Conservation (phyloP, 2,888 invertebrate species). For the Trichopria drosophilae region DNA sequence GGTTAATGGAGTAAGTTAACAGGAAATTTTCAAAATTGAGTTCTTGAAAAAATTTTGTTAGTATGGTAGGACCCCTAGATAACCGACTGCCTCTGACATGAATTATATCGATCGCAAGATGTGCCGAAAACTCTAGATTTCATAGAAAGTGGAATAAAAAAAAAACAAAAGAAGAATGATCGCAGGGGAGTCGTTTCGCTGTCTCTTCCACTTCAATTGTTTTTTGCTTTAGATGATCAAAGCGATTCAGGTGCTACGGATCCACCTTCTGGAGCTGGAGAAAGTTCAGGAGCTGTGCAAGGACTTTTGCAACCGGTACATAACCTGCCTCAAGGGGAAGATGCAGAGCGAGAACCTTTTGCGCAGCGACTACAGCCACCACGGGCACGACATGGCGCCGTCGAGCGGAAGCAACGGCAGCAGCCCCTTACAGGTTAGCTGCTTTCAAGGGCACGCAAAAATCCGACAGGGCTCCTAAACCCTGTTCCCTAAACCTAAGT, state of each 20-base stretch:
- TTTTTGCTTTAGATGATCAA: constrained; percentile 72
- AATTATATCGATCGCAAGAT: no score
- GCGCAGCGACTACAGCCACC: constrained; percentile 75
- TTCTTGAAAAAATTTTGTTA: no score
- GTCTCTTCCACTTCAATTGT: neutral
- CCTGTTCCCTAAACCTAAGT: constrained; percentile 50
- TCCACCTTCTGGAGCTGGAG: constrained; percentile 88
- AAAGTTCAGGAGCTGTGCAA: constrained; percentile 94
- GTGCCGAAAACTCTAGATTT: no score
- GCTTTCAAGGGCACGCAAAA: constrained; percentile 40
- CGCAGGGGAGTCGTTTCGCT: constrained; percentile 1
- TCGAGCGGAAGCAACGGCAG: constrained; percentile 57
- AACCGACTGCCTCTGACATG: no score
- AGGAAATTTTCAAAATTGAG: no score
- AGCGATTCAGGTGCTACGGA: constrained; percentile 86
- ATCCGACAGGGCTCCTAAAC: constrained; percentile 37
- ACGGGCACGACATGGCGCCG: constrained; percentile 53
- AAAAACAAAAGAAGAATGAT: constrained; percentile 21
- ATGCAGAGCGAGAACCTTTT: constrained; percentile 88
- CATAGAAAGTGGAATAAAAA: constrained; percentile 15
- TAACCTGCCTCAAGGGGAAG: constrained; percentile 85
- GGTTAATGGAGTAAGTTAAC: no score
- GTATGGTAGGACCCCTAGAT: no score
- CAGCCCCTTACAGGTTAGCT: constrained; percentile 58
- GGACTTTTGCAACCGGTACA: constrained; percentile 92